phyloP scores from a whole-genome alignment of 2,797 vertebrate genomes.

The Thamnophis elegans region DNA sequence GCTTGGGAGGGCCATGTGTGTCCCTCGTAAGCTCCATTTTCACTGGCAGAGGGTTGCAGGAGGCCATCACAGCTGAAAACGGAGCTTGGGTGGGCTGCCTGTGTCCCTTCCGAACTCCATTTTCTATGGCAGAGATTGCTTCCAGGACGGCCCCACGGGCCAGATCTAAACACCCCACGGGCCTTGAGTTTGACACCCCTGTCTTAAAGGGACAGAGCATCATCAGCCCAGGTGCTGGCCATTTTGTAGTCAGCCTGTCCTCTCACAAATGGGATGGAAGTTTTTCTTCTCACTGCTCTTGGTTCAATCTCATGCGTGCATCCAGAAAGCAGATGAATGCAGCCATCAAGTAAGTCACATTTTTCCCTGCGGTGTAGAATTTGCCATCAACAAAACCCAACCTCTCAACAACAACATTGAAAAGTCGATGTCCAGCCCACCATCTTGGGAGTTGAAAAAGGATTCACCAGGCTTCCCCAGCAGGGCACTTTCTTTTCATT shows the following conservation, averaged over 20 bases:
- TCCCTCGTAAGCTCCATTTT: no score
- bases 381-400: neutral
- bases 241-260: neutral
- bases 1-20: no score
- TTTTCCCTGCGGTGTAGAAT: neutral
- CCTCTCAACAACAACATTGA: neutral
- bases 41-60: no score
- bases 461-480: neutral
- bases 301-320: neutral
- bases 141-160: accelerated
- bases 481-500: neutral
- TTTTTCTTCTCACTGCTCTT: neutral
- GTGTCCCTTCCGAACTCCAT: no score
- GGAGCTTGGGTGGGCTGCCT: no score
- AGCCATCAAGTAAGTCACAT: neutral
- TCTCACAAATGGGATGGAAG: neutral
- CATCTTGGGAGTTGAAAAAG: neutral
- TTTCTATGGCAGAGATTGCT: no score
- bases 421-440: neutral
- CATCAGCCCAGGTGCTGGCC: neutral
- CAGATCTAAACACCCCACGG: no score
- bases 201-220: neutral
- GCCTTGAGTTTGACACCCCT: no score
- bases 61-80: no score
- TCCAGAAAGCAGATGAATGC: neutral